A percentile compares a stretch with the other conserved stretches of the same genome.
phyloP scores from a whole-genome alignment of 1,140 invertebrate species.

The Periplaneta americana region DNA sequence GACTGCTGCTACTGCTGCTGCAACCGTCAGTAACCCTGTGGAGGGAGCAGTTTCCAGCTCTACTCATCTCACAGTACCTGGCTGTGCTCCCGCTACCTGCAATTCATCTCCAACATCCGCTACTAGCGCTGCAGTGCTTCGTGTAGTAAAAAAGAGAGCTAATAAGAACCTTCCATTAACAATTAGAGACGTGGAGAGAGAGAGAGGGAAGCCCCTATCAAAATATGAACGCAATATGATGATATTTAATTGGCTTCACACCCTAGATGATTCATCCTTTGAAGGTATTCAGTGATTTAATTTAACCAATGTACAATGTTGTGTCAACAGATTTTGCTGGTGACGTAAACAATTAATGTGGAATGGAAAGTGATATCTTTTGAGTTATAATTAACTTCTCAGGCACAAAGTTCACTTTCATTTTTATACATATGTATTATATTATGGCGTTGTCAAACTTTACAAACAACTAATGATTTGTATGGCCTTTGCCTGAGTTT shows the following conservation, averaged over 20 bases:
- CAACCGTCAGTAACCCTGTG: constrained; percentile 15
- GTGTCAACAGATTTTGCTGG: too few species aligned
- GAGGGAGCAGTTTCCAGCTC: constrained; percentile 28
- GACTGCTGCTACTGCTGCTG: constrained; percentile 40
- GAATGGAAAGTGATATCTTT: too few species aligned
- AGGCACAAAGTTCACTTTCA: too few species aligned
- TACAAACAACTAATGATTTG: too few species aligned
- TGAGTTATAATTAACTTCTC: too few species aligned
- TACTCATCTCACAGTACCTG: constrained; percentile 44
- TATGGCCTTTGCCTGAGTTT: too few species aligned
- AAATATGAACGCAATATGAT: constrained; percentile 89
- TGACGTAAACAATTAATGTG: too few species aligned
- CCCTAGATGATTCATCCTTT: constrained; percentile 62
- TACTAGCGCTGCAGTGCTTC: constrained; percentile 30
- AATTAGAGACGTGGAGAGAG: constrained; percentile 70
- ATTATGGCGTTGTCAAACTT: too few species aligned
- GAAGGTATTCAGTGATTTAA: constrained; percentile 43
- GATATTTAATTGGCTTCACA: constrained; percentile 89
- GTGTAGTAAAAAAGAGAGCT: constrained; percentile 39
- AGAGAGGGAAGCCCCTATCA: constrained; percentile 73
- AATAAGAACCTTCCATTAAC: constrained; percentile 57
- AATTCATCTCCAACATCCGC: constrained; percentile 19
- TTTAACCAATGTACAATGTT: too few species aligned
- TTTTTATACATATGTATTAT: too few species aligned
- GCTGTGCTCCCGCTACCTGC: constrained; percentile 35